phyloP scores from a whole-genome alignment of 2,888 invertebrate species.

The Scaptomyza reducta region DNA sequence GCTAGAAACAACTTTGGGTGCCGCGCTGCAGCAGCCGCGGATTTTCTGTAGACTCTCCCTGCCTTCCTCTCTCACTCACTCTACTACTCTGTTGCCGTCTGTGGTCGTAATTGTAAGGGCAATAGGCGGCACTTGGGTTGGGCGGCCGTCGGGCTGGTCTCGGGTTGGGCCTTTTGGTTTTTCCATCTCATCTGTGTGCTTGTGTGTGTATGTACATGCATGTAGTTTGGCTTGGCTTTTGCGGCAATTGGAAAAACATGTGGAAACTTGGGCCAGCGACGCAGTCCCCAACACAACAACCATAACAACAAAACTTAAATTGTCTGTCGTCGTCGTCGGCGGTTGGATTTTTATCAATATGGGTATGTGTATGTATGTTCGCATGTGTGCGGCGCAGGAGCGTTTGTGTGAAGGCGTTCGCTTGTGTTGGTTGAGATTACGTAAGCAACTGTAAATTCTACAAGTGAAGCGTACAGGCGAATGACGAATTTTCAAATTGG shows the following conservation, averaged over 20 bases:
- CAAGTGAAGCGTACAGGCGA: slow-evolving; percentile 57
- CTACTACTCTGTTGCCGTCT: slow-evolving; percentile 12
- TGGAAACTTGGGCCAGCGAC: slow-evolving; percentile 74
- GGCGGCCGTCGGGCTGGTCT: slow-evolving; percentile 52
- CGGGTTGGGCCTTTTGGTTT: slow-evolving; percentile 65
- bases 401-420: slow-evolving; percentile 54
- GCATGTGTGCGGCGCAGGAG: slow-evolving; percentile 57
- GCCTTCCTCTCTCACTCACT: slow-evolving; percentile 9
- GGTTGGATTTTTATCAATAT: slow-evolving; percentile 13
- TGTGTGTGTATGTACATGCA: slow-evolving; percentile 16
- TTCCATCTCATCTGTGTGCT: slow-evolving; percentile 44
- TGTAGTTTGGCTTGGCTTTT: slow-evolving; percentile 48
- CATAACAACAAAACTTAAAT: slow-evolving; percentile 45
- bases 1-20: slow-evolving; percentile 76
- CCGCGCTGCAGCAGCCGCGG: slow-evolving; percentile 52
- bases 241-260: slow-evolving; percentile 71
- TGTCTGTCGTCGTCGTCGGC: slow-evolving; percentile 25
- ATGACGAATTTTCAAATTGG: slow-evolving; percentile 62
- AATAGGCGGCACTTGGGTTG: slow-evolving; percentile 74
- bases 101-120: slow-evolving; percentile 67
- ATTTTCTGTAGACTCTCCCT: slow-evolving; percentile 36
- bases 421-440: slow-evolving; percentile 61
- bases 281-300: slow-evolving; percentile 56
- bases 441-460: slow-evolving; percentile 78
- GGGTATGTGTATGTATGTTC: slow-evolving; percentile 7